Conservation (phyloP, 2,888 invertebrate species). For the Bimastos eiseni region DNA sequence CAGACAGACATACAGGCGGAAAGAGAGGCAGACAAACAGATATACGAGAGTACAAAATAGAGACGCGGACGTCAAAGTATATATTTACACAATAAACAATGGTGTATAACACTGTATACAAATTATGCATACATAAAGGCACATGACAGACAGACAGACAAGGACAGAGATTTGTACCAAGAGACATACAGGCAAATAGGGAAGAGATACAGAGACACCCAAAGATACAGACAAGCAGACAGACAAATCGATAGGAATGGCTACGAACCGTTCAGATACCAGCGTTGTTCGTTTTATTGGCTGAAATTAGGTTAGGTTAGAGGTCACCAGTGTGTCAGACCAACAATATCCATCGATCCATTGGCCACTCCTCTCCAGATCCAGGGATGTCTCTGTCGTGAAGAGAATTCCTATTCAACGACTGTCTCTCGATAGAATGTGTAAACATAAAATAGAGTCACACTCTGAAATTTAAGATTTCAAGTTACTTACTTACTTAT, state of each 20-base stretch:
- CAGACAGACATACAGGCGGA: neutral
- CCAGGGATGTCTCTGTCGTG: neutral
- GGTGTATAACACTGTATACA: no score
- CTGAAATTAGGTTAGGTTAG: neutral
- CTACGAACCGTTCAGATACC: neutral
- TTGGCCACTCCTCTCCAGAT: neutral
- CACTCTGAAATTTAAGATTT: neutral
- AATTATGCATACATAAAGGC: no score
- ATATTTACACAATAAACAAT: no score
- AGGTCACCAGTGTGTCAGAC: neutral
- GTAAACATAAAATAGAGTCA: neutral
- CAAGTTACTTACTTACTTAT: no score
- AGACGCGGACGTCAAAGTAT: neutral
- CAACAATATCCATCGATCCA: neutral
- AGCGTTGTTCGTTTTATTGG: neutral
- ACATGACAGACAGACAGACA: neutral
- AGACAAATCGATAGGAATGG: no score
- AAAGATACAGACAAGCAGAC: no score
- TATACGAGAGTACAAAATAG: neutral
- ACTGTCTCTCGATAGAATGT: neutral
- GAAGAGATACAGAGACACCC: neutral
- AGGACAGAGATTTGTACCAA: neutral
- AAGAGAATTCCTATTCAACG: neutral
- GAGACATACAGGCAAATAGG: neutral
- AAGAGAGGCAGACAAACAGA: neutral